Conservation (phyloP, 1,140 invertebrate species). For the Cataglyphis hispanica region DNA sequence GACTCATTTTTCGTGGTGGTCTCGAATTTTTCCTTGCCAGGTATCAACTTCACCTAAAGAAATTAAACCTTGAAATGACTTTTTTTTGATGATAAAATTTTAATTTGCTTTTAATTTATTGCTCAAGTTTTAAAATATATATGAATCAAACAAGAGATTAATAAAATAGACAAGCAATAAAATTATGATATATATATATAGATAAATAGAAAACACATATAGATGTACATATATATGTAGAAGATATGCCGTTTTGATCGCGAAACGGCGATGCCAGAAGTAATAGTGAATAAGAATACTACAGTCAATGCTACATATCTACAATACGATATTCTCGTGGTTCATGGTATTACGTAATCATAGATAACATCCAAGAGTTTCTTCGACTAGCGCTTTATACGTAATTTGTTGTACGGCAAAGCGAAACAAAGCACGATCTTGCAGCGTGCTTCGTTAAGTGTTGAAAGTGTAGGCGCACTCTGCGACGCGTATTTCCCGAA, state of each 20-base stretch:
- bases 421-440: slow-evolving; percentile 32
- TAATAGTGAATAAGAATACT: slow-evolving; percentile 10
- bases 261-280: not conserved
- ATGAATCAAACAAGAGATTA: not conserved
- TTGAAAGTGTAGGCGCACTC: not conserved
- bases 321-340: slow-evolving; percentile 31
- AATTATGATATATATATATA: not conserved
- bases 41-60: slow-evolving; percentile 91
- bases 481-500: slow-evolving; percentile 5
- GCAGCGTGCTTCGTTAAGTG: not conserved
- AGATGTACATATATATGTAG: not conserved
- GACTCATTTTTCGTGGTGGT: slow-evolving; percentile 91
- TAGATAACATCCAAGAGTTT: slow-evolving; percentile 49
- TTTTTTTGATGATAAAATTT: slow-evolving; percentile 7
- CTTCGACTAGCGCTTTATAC: not conserved
- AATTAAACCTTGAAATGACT: slow-evolving; percentile 66
- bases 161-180: not conserved
- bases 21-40: slow-evolving; percentile 91
- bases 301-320: slow-evolving; percentile 43
- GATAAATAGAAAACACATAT: not conserved
- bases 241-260: not conserved
- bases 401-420: slow-evolving; percentile 8
- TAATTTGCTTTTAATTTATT: not conserved
- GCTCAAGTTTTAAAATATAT: not conserved
- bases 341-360: slow-evolving; percentile 51